A percentile compares a stretch with the other conserved stretches of the same genome.
Evolutionary conservation across 2,888 invertebrate species (phyloP).

Genomic region (Panzeria rudis): DNA sequence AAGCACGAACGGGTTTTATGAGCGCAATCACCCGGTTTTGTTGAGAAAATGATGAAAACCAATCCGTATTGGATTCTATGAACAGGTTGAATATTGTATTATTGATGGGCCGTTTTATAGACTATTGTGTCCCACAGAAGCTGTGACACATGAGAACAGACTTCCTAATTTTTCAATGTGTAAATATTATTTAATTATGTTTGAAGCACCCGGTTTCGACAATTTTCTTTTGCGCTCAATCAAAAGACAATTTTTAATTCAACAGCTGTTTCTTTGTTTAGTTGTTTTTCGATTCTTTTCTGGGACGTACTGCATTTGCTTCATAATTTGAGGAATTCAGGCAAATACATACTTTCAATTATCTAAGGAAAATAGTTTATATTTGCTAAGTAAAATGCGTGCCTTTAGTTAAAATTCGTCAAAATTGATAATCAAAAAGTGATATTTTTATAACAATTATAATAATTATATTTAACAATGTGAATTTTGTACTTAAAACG

Average conservation of each 20-base stretch:
- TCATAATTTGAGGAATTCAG: neutral
- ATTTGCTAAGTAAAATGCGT: conserved; percentile 44
- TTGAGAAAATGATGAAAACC: too few species aligned
- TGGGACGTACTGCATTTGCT: neutral
- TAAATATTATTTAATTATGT: neutral
- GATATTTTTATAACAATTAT: conserved; percentile 53
- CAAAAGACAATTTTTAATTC: conserved; percentile 12
- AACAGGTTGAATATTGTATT: too few species aligned
- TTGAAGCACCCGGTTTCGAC: conserved; percentile 9
- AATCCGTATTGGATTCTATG: too few species aligned
- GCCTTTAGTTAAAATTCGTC: conserved; percentile 46
- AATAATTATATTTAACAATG: conserved; percentile 30
- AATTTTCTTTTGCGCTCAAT: neutral
- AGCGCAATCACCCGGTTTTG: too few species aligned
- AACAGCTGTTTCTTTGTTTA: conserved; percentile 72
- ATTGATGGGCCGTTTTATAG: too few species aligned
- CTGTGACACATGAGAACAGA: too few species aligned
- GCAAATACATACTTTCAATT: neutral
- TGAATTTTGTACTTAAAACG: conserved; percentile 35
- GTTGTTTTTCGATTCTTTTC: conserved; percentile 48
- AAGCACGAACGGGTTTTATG: too few species aligned
- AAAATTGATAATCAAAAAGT: conserved; percentile 29
- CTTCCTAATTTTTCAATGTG: neutral
- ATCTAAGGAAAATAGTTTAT: conserved; percentile 19
- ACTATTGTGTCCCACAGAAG: too few species aligned